phyloP scores from a whole-genome alignment of 2,888 invertebrate genomes.

The Lamellibrachia columna region DNA sequence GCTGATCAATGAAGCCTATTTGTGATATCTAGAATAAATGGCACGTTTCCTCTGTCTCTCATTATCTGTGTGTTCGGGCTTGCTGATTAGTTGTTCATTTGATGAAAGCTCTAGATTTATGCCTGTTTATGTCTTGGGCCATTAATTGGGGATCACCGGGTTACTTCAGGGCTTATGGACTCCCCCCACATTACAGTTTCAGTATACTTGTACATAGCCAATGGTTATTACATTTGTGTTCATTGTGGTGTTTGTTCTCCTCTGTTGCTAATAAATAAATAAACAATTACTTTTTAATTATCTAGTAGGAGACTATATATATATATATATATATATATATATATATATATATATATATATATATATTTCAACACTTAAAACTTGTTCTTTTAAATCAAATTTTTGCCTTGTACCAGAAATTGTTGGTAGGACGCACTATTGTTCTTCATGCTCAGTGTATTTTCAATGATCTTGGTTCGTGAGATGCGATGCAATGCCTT shows the following conservation, averaged over 20 bases:
- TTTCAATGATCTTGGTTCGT: background rate
- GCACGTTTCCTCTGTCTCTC: background rate
- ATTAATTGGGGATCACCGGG: background rate
- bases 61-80: background rate
- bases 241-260: no score
- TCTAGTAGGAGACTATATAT: no score
- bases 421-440: no score
- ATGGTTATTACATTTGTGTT: background rate
- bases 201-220: background rate
- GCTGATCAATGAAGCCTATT: constrained; percentile 7
- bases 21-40: background rate
- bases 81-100: background rate
- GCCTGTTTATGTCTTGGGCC: background rate
- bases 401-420: background rate
- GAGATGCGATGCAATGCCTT: background rate
- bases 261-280: no score
- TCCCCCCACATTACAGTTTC: background rate
- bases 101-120: background rate
- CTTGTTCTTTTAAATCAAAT: background rate
- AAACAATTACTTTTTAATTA: no score
- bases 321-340: no score
- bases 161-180: background rate
- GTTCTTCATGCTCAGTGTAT: background rate
- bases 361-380: background rate
- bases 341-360: background rate